A percentile compares a stretch with the other conserved stretches of the same genome.
These are phyloP conservation scores for Blera fallax DNA, from an alignment of 2,888 invertebrate genomes.

Conservation along the genomic window DNA sequence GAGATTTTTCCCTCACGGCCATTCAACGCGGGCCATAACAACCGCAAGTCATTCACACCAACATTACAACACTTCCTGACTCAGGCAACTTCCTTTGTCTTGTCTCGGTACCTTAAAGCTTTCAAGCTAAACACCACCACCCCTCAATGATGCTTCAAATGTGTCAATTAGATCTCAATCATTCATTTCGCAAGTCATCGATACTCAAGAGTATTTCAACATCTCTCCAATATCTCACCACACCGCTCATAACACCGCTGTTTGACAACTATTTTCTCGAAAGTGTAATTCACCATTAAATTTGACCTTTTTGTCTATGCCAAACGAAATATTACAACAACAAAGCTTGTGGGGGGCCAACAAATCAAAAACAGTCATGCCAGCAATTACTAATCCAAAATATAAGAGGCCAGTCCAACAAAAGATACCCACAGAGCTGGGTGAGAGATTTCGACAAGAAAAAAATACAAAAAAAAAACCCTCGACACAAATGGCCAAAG, in stretches of 20 bases:
- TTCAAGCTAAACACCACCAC: not conserved
- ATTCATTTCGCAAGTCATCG: slow-evolving; percentile 54
- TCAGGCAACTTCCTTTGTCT: not conserved
- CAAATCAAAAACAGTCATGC: slow-evolving; percentile 57
- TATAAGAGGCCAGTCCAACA: not conserved
- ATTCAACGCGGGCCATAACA: not conserved
- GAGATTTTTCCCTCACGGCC: no score
- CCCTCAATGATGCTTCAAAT: slow-evolving; percentile 25
- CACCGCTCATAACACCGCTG: not conserved
- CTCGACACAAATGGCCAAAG: slow-evolving; percentile 23
- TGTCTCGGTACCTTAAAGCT: not conserved
- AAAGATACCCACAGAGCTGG: slow-evolving; percentile 11
- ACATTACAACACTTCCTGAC: not conserved
- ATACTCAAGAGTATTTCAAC: slow-evolving; percentile 36
- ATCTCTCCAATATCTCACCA: slow-evolving; percentile 12
- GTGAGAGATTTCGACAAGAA: not conserved
- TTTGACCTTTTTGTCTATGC: slow-evolving; percentile 50
- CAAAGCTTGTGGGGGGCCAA: slow-evolving; percentile 29
- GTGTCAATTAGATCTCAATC: slow-evolving; percentile 35
- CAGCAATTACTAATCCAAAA: slow-evolving; percentile 28
- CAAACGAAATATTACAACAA: slow-evolving; percentile 39
- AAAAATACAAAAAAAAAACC: not conserved
- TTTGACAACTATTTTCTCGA: slow-evolving; percentile 52
- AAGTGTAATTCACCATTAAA: slow-evolving; percentile 53
- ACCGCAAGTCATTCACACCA: not conserved